Conservation (phyloP, 2,888 invertebrate species). For the Pterostichus niger region DNA sequence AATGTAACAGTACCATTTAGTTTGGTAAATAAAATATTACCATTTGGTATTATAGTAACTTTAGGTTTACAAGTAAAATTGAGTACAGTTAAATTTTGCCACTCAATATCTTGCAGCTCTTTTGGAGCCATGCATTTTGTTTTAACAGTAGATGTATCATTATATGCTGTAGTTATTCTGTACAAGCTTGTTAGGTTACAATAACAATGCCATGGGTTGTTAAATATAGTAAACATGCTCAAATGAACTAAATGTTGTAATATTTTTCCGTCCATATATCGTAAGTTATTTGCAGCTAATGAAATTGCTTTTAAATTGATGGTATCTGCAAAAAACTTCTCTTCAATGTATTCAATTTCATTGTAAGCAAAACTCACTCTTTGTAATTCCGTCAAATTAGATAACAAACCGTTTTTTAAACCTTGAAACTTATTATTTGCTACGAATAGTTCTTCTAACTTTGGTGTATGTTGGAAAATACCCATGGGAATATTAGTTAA, state of each 20-base stretch:
- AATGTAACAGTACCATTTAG: not conserved
- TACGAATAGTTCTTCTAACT: not conserved
- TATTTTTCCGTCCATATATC: not conserved
- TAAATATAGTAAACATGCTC: not conserved
- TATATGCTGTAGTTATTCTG: not conserved
- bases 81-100: not conserved
- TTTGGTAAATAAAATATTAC: not conserved
- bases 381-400: not conserved
- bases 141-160: not conserved
- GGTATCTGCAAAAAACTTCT: not conserved
- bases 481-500: not conserved
- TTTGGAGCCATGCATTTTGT: not conserved
- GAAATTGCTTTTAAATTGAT: not conserved
- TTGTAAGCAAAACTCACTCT: not conserved
- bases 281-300: not conserved
- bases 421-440: not conserved
- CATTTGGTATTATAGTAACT: not conserved
- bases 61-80: not conserved
- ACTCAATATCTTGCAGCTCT: not conserved
- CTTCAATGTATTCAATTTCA: not conserved
- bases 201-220: not conserved
- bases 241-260: not conserved
- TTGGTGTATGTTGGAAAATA: not conserved
- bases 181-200: conserved; percentile 11
- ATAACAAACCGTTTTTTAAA: not conserved